Percentiles rank a stretch among this genome's conserved stretches.
phyloP scores from a whole-genome alignment of 2,797 vertebrate genomes.

The Enteromius treurensis region DNA sequence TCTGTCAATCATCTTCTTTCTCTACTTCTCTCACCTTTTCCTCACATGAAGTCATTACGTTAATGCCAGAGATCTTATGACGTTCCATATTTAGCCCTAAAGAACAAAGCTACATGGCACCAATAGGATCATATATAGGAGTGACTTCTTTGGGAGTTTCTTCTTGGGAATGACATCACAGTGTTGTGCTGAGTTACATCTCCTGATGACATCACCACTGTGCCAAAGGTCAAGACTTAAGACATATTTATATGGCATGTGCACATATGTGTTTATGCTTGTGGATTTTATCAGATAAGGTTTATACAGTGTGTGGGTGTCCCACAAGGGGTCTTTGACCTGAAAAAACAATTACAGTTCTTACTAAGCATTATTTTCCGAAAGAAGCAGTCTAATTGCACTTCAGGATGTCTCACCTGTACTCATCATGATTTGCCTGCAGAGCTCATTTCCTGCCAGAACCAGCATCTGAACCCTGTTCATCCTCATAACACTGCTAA shows the following conservation, averaged over 20 bases:
- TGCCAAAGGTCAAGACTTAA: constrained; percentile 34
- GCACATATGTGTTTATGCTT: neutral
- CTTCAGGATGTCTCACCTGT: neutral
- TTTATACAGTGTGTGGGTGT: neutral
- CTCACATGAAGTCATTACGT: constrained; percentile 16
- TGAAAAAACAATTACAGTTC: neutral
- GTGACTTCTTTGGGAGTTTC: constrained; percentile 28
- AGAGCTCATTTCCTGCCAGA: neutral
- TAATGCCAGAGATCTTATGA: constrained; percentile 22
- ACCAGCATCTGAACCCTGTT: constrained; percentile 1
- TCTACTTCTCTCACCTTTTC: constrained; percentile 18
- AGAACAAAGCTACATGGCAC: constrained; percentile 21
- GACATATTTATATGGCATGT: neutral
- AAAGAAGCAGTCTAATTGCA: constrained; percentile 1
- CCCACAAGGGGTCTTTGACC: neutral
- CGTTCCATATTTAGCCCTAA: constrained; percentile 22
- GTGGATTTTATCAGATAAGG: neutral
- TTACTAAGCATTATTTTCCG: neutral
- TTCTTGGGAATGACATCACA: constrained; percentile 41
- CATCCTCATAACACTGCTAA: neutral
- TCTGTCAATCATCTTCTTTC: constrained; percentile 27
- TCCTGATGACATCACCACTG: constrained; percentile 34
- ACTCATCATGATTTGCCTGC: neutral
- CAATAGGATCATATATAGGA: constrained; percentile 32
- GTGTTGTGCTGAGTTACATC: neutral